A percentile compares a stretch with the other conserved stretches of the same genome.
Conservation (phyloP, 1,140 invertebrate genomes). For the Cepaea nemoralis region DNA sequence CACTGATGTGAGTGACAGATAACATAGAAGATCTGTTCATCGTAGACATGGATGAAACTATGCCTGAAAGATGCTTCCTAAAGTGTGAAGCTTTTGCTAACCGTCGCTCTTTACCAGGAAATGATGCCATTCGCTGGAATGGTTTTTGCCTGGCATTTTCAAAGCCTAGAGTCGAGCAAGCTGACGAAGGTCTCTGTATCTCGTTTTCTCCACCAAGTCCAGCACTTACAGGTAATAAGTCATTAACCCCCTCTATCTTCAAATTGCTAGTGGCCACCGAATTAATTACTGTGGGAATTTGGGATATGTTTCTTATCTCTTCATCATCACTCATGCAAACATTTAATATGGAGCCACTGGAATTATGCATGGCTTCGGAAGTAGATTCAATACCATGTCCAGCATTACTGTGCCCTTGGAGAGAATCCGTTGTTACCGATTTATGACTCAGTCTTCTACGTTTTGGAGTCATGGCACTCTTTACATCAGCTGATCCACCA, state of each 20-base stretch:
- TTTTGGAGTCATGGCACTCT: background rate
- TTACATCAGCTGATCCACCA: background rate
- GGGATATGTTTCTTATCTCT: background rate
- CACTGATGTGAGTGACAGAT: background rate
- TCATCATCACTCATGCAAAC: background rate
- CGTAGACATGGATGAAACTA: background rate
- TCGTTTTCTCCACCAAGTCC: background rate
- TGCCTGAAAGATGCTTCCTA: background rate
- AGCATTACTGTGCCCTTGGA: background rate
- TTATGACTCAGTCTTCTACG: background rate
- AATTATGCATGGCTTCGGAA: background rate
- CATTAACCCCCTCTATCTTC: background rate
- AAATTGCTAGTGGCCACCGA: background rate
- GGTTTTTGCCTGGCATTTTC: background rate
- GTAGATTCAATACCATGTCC: background rate
- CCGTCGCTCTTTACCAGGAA: conserved; percentile 1
- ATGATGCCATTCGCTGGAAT: conserved; percentile 4
- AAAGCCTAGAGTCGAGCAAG: too few species aligned
- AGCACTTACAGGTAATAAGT: background rate
- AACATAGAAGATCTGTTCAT: background rate
- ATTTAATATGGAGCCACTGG: background rate
- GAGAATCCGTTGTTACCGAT: background rate
- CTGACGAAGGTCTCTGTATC: background rate
- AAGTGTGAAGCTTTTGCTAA: background rate
- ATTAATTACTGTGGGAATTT: background rate